These are phyloP conservation scores for Notarius quadriscutis DNA, from an alignment of 2,113 vertebrate genomes.

Conservation along the genomic window DNA sequence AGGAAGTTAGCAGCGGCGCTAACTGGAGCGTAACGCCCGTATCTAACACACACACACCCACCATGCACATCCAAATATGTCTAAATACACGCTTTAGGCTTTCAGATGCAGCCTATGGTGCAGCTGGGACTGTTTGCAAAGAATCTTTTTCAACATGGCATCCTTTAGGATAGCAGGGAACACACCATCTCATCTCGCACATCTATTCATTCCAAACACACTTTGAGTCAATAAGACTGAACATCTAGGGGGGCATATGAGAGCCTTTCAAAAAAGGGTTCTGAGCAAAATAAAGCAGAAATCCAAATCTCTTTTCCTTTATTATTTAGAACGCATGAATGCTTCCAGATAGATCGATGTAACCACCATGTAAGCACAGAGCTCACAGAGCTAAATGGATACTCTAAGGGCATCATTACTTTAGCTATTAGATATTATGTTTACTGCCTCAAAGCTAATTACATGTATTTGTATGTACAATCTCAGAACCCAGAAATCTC, in stretches of 20 bases:
- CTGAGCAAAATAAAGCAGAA: neutral
- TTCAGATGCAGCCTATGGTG: conserved; percentile 18
- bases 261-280: conserved; percentile 4
- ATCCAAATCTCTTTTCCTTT: conserved; percentile 13
- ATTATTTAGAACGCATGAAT: neutral
- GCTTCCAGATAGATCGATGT: conserved; percentile 3
- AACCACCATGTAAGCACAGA: neutral
- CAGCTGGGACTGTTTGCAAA: conserved; percentile 38
- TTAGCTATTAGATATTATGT: conserved; percentile 23
- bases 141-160: conserved; percentile 7
- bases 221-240: neutral
- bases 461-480: conserved; percentile 11
- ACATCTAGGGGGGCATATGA: conserved; percentile 11
- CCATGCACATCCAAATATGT: conserved; percentile 35
- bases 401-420: conserved; percentile 19
- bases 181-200: conserved; percentile 6
- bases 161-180: conserved; percentile 27
- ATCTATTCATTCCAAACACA: conserved; percentile 44
- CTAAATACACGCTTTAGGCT: conserved; percentile 29
- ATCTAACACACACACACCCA: neutral
- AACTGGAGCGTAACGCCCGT: conserved; percentile 27
- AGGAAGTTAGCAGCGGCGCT: conserved; percentile 41
- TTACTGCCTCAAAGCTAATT: conserved; percentile 16
- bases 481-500: neutral
- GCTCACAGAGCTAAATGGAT: conserved; percentile 17